Evolutionary conservation across 2,888 invertebrate genomes (phyloP).

Genomic region (Aleiodes testaceus): DNA sequence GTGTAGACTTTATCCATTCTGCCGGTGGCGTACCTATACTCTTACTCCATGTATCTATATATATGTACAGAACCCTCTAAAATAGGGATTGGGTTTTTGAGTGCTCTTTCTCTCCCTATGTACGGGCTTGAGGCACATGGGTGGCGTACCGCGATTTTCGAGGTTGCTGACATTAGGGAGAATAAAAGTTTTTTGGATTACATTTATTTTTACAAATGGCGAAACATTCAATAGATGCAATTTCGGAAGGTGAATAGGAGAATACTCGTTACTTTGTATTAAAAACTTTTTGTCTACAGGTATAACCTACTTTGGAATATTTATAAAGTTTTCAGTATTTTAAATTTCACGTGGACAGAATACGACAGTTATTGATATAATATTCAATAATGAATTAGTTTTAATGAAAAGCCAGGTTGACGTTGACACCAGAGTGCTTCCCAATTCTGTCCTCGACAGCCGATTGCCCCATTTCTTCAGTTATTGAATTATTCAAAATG

Average conservation of each 20-base stretch:
- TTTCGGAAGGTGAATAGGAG: background rate
- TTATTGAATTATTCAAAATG: conserved; percentile 25
- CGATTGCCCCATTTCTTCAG: conserved; percentile 14
- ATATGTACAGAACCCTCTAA: conserved; percentile 23
- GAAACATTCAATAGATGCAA: background rate
- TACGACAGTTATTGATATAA: background rate
- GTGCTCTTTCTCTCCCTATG: conserved; percentile 38
- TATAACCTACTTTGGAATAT: background rate
- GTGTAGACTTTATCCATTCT: conserved; percentile 70
- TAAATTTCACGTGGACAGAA: background rate
- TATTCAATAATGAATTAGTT: conserved; percentile 14
- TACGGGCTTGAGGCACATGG: conserved; percentile 40
- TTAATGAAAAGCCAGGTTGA: background rate
- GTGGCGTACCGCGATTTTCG: conserved; percentile 49
- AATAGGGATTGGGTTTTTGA: conserved; percentile 22
- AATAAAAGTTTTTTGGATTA: conserved; percentile 12
- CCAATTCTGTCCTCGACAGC: conserved; percentile 18
- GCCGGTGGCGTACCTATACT: conserved; percentile 56
- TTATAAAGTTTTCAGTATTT: background rate
- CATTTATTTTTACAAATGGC: conserved; percentile 9
- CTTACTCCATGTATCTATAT: conserved; percentile 42
- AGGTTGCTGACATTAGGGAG: conserved; percentile 36
- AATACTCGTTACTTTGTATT: background rate
- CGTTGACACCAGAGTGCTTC: conserved; percentile 4
- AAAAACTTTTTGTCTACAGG: too few relatives aligned